A percentile compares a stretch with the other conserved stretches of the same genome.
Conservation (phyloP, 1,140 invertebrate genomes). For the Drosophila simulans region DNA sequence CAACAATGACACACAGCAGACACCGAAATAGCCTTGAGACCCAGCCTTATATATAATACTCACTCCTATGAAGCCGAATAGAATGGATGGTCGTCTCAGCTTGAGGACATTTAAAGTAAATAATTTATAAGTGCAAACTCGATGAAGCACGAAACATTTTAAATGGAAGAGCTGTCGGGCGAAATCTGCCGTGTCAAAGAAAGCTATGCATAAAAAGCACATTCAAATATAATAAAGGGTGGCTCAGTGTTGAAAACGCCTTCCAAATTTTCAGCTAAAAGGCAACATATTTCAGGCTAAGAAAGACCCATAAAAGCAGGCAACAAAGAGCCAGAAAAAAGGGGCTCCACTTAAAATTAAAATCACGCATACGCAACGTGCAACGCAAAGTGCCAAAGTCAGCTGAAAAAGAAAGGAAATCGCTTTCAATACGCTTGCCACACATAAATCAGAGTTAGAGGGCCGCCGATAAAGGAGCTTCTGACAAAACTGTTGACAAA, state of each 20-base stretch:
- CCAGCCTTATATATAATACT: neutral
- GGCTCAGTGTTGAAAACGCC: constrained; percentile 32
- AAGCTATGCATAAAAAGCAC: constrained; percentile 8
- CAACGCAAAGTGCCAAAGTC: constrained; percentile 34
- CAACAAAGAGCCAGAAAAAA: constrained; percentile 33
- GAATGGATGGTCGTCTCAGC: neutral
- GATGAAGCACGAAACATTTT: constrained; percentile 15
- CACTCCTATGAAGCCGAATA: neutral
- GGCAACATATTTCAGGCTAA: constrained; percentile 39
- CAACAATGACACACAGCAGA: constrained; percentile 25
- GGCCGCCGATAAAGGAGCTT: constrained; percentile 30
- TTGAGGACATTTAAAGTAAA: constrained; percentile 30
- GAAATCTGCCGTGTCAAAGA: constrained; percentile 32
- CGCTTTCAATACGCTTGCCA: constrained; percentile 53
- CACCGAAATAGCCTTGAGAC: constrained; percentile 27
- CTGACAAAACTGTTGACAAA: constrained; percentile 51
- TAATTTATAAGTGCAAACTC: constrained; percentile 39
- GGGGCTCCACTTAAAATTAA: constrained; percentile 52
- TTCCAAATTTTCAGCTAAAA: constrained; percentile 39
- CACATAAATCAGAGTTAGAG: constrained; percentile 59
- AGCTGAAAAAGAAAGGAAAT: constrained; percentile 32
- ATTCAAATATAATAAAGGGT: neutral
- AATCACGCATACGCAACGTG: constrained; percentile 56
- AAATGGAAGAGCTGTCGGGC: constrained; percentile 20
- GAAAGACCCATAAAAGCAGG: constrained; percentile 22